Base-by-base conservation (phyloP, 2,888 invertebrate genomes). In the Cremastobaeus sp. region DNA sequence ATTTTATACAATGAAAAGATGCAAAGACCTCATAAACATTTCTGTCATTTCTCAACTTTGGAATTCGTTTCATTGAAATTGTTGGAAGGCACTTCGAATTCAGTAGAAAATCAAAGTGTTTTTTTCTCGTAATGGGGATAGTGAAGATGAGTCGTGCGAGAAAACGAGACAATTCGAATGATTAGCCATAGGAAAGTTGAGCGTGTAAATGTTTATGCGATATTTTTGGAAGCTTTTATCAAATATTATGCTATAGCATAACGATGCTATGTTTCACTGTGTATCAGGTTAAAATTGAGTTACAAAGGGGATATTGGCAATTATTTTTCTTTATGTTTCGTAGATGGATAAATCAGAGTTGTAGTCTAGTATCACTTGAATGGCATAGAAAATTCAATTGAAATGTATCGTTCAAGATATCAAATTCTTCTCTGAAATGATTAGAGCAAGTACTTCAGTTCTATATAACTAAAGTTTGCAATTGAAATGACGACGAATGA, bases 21-120 rank as follows among this genome's bases (percentile, higher is more conserved):
- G 54, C 47, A 62, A 62, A 54, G 48, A 62, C 62, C 54, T 70
- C 69, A 62, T 62, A 70, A 70, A 70, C 55, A 62, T 55, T 62
- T 52, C 32, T 34, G 28, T 45, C n/a, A 20, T 50, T 35, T 69
- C 59, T 60, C 54, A 69, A 69, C 59, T 60, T 54, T 52, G 59
- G 52, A 69, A 69, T 60, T 60, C 50, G 69, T 60, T 60, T 62
- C 45, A 69, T 62, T 52, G 18, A 47, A 69, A 43, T 62, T 25
- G 52, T 69, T 60, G 11, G 60, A 69, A 69, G 69, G 69, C 69
- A 69, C 69, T 69, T 69, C 45, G 59, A 69, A 60, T 69, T 69
- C 11, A 69, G 47, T 47, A 47, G 37, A 52, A 52, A 69, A 59
- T 52, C 52, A 59, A 59, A 68, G 37, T 68, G 43, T 52, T 59